Percentiles rank a stretch among this genome's conserved stretches.
phyloP scores from a whole-genome alignment of 2,888 invertebrate species.

The Oegoconia quadripuncta region DNA sequence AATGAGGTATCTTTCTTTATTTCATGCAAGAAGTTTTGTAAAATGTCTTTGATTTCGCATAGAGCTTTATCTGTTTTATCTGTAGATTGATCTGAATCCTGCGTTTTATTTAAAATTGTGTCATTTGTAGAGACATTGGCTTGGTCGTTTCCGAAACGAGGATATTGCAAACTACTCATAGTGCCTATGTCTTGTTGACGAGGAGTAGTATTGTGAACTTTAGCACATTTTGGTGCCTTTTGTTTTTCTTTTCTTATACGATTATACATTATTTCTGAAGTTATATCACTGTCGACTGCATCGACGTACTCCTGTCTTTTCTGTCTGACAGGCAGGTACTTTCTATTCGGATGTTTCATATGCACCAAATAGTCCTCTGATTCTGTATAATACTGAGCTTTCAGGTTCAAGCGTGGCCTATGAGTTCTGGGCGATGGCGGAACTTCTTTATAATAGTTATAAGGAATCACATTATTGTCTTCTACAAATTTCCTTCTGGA shows the following conservation, averaged over 20 bases:
- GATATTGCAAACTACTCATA: slow-evolving; percentile 33
- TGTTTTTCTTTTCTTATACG: slow-evolving; percentile 11
- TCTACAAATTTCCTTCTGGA: slow-evolving; percentile 49
- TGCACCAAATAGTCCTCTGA: slow-evolving; percentile 35
- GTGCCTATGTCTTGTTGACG: slow-evolving; percentile 30
- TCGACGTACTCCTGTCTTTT: slow-evolving; percentile 22
- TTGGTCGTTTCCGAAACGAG: slow-evolving; percentile 30
- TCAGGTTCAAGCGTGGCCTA: slow-evolving; percentile 58
- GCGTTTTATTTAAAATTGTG: slow-evolving; percentile 42
- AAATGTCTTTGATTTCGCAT: slow-evolving; percentile 65
- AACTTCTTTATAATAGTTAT: slow-evolving; percentile 51
- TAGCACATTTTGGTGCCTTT: slow-evolving; percentile 12
- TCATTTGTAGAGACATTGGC: slow-evolving; percentile 28
- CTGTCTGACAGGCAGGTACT: slow-evolving; percentile 21
- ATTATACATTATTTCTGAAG: slow-evolving; percentile 16
- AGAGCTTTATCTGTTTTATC: slow-evolving; percentile 63
- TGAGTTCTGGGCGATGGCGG: slow-evolving; percentile 61
- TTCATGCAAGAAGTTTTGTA: slow-evolving; percentile 61
- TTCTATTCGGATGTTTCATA: slow-evolving; percentile 19
- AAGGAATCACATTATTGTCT: slow-evolving; percentile 35
- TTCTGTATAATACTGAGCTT: slow-evolving; percentile 47
- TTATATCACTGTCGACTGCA: slow-evolving; percentile 25
- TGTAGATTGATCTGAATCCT: slow-evolving; percentile 34
- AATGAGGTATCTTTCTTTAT: slow-evolving; percentile 55
- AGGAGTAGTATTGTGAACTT: slow-evolving; percentile 21